Conservation (phyloP, 2,888 invertebrate genomes). For the Lamproptera curius region DNA sequence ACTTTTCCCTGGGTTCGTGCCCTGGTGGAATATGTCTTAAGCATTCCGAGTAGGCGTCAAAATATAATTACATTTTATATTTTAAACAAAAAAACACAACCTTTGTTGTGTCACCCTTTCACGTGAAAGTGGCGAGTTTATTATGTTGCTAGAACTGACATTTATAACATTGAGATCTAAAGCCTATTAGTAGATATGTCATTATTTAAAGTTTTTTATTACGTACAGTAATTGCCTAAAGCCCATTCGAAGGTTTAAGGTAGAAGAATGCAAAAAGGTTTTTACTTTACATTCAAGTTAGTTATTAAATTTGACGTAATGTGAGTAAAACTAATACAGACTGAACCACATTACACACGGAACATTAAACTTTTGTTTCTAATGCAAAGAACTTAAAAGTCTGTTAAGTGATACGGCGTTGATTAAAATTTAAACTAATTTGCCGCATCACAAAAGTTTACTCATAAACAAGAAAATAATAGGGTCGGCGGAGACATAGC, state of each 20-base stretch:
- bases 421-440: slow-evolving; percentile 22
- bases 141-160: too few species aligned
- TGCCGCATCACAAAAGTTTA: slow-evolving; percentile 15
- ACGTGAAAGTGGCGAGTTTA: too few species aligned
- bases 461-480: slow-evolving; percentile 12
- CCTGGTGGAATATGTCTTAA: too few species aligned
- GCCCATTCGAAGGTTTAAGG: neutral
- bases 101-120: too few species aligned
- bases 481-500: slow-evolving; percentile 1
- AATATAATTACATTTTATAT: too few species aligned
- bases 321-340: slow-evolving; percentile 2
- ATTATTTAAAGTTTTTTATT: too few species aligned
- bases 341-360: slow-evolving; percentile 14
- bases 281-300: neutral
- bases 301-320: neutral
- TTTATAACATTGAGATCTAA: too few species aligned
- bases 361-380: slow-evolving; percentile 11
- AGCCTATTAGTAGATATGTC: too few species aligned
- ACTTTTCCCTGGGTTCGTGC: too few species aligned
- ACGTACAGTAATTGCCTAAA: too few species aligned
- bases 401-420: slow-evolving; percentile 16
- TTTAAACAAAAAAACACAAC: too few species aligned
- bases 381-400: slow-evolving; percentile 13
- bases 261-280: neutral
- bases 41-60: too few species aligned